These are phyloP conservation scores for Notolabrus celidotus DNA, from an alignment of 2,797 vertebrate genomes.

Conservation along the genomic window DNA sequence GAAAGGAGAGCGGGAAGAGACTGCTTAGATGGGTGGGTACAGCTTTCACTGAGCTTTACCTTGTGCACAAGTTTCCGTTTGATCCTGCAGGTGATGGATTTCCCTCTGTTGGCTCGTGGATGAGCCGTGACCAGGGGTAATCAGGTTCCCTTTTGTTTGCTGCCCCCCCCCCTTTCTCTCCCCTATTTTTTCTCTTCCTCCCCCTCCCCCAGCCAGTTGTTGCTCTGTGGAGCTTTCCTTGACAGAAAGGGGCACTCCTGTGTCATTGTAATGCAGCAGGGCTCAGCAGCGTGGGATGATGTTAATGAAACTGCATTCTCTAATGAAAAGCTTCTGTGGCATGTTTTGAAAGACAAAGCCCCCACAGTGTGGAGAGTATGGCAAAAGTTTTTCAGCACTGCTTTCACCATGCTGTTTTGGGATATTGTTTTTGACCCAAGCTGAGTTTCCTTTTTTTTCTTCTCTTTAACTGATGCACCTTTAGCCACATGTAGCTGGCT, in stretches of 20 bases:
- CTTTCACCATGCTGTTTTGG: constrained; percentile 65
- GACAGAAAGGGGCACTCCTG: constrained; percentile 79
- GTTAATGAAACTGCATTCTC: constrained; percentile 86
- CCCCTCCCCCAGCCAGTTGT: constrained; percentile 74
- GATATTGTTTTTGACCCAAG: constrained; percentile 70
- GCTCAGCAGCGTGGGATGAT: constrained; percentile 80
- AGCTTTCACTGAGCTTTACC: constrained; percentile 81
- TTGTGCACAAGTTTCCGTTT: constrained; percentile 76
- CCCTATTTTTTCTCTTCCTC: constrained; percentile 52
- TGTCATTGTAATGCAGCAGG: constrained; percentile 83
- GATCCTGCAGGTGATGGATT: constrained; percentile 84
- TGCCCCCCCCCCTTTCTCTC: constrained; percentile 23
- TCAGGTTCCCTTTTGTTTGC: constrained; percentile 82
- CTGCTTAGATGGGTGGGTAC: constrained; percentile 65
- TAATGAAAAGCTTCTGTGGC: constrained; percentile 83
- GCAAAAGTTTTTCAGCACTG: constrained; percentile 62
- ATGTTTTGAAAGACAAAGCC: constrained; percentile 82
- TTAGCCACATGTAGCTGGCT: constrained; percentile 49
- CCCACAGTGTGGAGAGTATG: constrained; percentile 68
- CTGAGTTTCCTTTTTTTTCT: constrained; percentile 1
- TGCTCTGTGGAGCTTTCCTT: constrained; percentile 77
- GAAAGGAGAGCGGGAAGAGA: constrained; percentile 56
- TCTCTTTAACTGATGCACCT: constrained; percentile 30
- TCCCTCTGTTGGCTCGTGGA: constrained; percentile 78
- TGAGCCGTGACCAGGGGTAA: constrained; percentile 82